phyloP scores from a whole-genome alignment of 2,888 invertebrate genomes.

The Dynastes grantii region DNA sequence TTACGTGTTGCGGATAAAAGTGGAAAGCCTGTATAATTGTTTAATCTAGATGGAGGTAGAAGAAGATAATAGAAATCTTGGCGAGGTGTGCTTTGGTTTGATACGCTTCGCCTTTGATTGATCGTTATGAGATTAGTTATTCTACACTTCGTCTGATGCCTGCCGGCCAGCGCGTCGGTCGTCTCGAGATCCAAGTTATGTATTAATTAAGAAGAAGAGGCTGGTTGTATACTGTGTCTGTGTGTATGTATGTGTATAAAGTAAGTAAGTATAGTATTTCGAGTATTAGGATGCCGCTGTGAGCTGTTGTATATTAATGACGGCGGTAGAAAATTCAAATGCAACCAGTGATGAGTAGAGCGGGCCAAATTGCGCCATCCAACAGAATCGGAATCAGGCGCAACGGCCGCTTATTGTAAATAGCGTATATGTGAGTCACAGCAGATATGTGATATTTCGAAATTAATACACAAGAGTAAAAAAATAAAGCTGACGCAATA shows the following conservation, averaged over 20 bases:
- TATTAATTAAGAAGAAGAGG: conserved; percentile 10
- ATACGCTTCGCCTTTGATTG: conserved; percentile 23
- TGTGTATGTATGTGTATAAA: background rate
- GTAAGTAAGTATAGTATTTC: background rate
- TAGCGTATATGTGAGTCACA: no score
- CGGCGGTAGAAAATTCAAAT: background rate
- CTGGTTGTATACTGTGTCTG: no score
- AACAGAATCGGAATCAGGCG: no score
- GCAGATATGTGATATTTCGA: no score
- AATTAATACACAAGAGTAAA: no score
- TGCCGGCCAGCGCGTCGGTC: background rate
- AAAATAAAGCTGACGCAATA: no score
- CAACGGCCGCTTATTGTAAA: no score
- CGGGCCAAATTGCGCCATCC: no score
- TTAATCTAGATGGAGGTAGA: background rate
- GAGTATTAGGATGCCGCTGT: background rate
- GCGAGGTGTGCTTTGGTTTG: conserved; percentile 22
- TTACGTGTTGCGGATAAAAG: background rate
- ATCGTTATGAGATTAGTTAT: conserved; percentile 13
- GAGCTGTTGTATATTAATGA: conserved; percentile 4
- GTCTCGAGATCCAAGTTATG: conserved; percentile 2
- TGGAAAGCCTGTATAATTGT: background rate
- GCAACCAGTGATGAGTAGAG: background rate
- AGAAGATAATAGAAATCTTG: conserved; percentile 21
- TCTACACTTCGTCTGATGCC: background rate